These are phyloP conservation scores for Cossypha dichroa DNA, from an alignment of 2,797 vertebrate genomes.

Conservation along the genomic window DNA sequence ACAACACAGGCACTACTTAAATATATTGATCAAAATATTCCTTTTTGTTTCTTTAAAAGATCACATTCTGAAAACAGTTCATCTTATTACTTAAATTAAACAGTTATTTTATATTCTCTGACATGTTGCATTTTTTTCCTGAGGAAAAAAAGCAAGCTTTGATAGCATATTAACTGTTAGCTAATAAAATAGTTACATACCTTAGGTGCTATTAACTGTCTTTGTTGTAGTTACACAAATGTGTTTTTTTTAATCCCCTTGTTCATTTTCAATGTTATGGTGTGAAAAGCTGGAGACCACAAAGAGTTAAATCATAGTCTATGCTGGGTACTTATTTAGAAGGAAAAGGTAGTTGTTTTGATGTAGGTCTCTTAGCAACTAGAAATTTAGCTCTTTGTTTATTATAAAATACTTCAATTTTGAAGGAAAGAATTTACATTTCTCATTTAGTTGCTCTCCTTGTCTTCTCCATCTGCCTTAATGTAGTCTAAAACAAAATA, in stretches of 20 bases:
- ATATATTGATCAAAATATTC: constrained; percentile 43
- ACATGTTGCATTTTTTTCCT: not conserved
- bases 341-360: constrained; percentile 62
- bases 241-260: not conserved
- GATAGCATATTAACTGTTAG: not conserved
- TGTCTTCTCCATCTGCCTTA: constrained; percentile 12
- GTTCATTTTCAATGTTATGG: not conserved
- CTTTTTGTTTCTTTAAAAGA: constrained; percentile 37
- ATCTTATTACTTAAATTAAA: not conserved
- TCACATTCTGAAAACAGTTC: constrained; percentile 2
- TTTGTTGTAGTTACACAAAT: not conserved
- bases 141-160: not conserved
- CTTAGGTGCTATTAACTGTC: not conserved
- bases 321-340: constrained; percentile 47
- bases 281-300: not conserved
- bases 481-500: not conserved
- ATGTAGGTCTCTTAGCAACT: constrained; percentile 78
- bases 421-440: constrained; percentile 57
- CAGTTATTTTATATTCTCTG: constrained; percentile 2
- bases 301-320: constrained; percentile 74
- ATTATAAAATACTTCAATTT: constrained; percentile 69
- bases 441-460: constrained; percentile 36
- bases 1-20: constrained; percentile 43
- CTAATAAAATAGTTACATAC: not conserved
- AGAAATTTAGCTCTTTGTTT: constrained; percentile 72